Percentiles rank a stretch among this genome's conserved stretches.
Conservation (phyloP, 92 coral and sea anemone genomes). For the Montipora capitata region DNA sequence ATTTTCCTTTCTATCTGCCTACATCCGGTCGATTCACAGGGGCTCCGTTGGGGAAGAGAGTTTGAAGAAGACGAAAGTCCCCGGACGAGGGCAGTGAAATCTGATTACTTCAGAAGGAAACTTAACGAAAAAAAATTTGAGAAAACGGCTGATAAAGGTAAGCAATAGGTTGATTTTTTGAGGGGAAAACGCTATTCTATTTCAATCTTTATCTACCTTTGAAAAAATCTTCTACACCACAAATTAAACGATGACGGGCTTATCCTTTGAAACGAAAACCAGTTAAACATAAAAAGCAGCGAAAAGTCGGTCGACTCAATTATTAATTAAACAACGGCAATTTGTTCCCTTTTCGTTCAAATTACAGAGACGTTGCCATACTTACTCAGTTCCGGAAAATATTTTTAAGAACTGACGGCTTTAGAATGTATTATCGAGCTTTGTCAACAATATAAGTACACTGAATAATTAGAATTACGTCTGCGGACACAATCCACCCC, state of each 20-base stretch:
- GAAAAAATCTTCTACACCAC: no score
- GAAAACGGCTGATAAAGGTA: constrained; percentile 30
- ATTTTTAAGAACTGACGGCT: no score
- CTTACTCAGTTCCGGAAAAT: no score
- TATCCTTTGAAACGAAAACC: neutral
- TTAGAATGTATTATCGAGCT: no score
- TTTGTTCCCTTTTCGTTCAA: no score
- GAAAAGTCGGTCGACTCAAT: no score
- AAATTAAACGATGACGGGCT: neutral
- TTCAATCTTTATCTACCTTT: neutral
- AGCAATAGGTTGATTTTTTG: neutral
- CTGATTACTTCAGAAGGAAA: constrained; percentile 20
- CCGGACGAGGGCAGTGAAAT: constrained; percentile 28
- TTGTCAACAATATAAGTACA: no score
- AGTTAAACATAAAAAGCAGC: no score
- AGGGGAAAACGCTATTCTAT: neutral
- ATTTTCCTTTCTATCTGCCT: constrained; percentile 60
- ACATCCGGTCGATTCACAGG: constrained; percentile 71
- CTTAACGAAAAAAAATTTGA: constrained; percentile 1
- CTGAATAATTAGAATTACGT: no score
- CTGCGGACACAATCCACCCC: no score
- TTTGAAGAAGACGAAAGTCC: constrained; percentile 50
- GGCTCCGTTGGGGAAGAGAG: constrained; percentile 79
- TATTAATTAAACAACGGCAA: no score
- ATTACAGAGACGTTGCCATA: no score